These are phyloP conservation scores for Clarias platycephalus DNA, from an alignment of 2,797 vertebrate genomes.

Conservation along the genomic window DNA sequence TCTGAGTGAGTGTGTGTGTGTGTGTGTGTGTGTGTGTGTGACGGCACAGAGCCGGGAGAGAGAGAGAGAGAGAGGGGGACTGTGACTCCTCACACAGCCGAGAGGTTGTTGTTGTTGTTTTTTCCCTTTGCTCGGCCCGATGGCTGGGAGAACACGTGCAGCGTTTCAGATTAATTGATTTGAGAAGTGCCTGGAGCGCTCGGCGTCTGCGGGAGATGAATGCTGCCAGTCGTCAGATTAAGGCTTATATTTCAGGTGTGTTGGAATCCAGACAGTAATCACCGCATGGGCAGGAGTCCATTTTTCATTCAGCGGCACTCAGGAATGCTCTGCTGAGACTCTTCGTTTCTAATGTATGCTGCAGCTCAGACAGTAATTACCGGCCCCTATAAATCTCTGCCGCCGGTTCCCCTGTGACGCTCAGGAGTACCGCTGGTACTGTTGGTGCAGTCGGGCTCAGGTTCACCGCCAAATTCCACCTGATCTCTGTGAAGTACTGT, in stretches of 20 bases:
- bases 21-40: too few relatives aligned
- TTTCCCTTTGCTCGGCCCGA: neutral
- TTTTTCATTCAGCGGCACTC: conserved; percentile 33
- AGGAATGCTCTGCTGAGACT: conserved; percentile 16
- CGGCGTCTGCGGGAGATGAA: conserved; percentile 26
- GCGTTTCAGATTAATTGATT: conserved; percentile 28
- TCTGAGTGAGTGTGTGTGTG: too few relatives aligned
- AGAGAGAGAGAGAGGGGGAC: neutral
- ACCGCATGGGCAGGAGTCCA: conserved; percentile 31
- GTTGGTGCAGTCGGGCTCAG: neutral
- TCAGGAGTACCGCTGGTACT: neutral
- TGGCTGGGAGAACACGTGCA: conserved; percentile 8
- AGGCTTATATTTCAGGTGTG: conserved; percentile 45
- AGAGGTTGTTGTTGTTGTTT: neutral
- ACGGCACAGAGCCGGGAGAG: too few relatives aligned
- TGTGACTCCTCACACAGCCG: neutral
- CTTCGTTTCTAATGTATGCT: conserved; percentile 31
- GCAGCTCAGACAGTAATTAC: conserved; percentile 40
- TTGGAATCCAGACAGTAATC: conserved; percentile 48
- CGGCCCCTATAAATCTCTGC: conserved; percentile 26
- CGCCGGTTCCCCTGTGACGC: conserved; percentile 12
- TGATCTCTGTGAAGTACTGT: neutral
- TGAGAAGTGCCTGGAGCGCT: conserved; percentile 13
- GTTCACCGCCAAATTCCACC: neutral
- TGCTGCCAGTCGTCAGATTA: conserved; percentile 32